Base-by-base conservation (phyloP, 1,140 invertebrate species). In the Lepeophtheirus salmonis region DNA sequence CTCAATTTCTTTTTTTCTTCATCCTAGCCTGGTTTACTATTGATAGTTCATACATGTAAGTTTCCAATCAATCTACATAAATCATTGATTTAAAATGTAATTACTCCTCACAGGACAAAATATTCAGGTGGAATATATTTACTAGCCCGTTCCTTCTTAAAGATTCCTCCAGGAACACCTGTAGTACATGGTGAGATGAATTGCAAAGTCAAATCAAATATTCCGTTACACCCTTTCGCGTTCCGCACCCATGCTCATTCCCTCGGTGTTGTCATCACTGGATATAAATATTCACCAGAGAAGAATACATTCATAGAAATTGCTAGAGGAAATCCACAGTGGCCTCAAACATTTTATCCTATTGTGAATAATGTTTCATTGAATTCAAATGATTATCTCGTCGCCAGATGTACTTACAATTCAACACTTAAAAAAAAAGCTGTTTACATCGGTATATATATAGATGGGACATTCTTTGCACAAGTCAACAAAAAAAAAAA, bases 171-270 rank as follows among this genome's bases (percentile, higher is more conserved):
- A 17, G n/a, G 65, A 48, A 65, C 63, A 56, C 64, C 67, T 59
- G 53, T 23, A 20, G 52, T 50, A 1, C 61, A 65, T 62, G 49
- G 66, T 1, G 67, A 68, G 62, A 57, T 64, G 0, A 68, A 67
- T 56, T 68, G 67, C 52, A 56, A 56, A 41, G 59, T 66, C 22
- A 48, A 62, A 26, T 58, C 63, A 17, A 53, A 51, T 13, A 26
- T 58, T n/a, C 63, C 67, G 6, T 67, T 78, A 50, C 70, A 75
- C 66, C 71, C 75, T 12, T 80, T 80, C 68, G 78, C 76, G 3
- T 80, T 69, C 67, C 69, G 78, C 55, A 75, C 77, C 50, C 79
- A 80, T 68, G 76, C 79, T 3, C 78, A 79, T 67, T 66, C 67
- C 62, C 63, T 76, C 30, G 74, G 76, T 65, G 53, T 62, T 14